phyloP scores from a whole-genome alignment of 2,113 vertebrate genomes.

The Petroica traversi region DNA sequence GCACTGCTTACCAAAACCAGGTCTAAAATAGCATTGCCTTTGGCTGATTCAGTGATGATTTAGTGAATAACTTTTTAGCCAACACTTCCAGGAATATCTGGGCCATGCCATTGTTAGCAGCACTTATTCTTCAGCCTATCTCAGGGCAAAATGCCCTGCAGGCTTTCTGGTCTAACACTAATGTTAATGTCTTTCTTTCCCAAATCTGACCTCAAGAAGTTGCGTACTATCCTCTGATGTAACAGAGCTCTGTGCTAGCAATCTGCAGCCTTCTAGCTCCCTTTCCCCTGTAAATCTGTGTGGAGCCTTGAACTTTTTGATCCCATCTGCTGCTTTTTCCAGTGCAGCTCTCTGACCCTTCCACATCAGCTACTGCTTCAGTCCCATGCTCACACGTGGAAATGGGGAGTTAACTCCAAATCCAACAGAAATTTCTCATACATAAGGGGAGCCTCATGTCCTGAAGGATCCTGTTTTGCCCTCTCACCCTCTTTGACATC shows the following conservation, averaged over 20 bases:
- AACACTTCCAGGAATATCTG: constrained; percentile 41
- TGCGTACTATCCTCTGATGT: neutral
- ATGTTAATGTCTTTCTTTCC: neutral
- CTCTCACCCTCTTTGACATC: neutral
- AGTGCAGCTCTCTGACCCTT: neutral
- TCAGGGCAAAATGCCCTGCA: neutral
- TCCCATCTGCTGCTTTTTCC: neutral
- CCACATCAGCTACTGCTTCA: neutral
- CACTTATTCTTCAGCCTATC: constrained; percentile 6
- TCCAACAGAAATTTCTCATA: neutral
- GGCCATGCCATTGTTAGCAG: neutral
- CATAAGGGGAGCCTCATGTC: neutral
- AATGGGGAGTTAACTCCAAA: neutral
- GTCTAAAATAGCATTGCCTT: constrained; percentile 34
- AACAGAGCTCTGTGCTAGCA: neutral
- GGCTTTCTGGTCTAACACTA: neutral
- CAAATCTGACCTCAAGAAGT: constrained; percentile 17
- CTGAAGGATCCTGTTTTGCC: neutral
- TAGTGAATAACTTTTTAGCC: neutral
- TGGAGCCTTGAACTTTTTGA: neutral
- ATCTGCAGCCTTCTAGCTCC: neutral
- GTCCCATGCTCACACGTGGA: neutral
- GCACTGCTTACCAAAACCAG: neutral
- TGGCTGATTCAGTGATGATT: constrained; percentile 12
- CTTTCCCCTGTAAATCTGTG: neutral